Percentiles rank a stretch among this genome's conserved stretches.
These are phyloP conservation scores for Phoenicopterus ruber DNA, from an alignment of 2,113 vertebrate genomes.

Conservation along the genomic window DNA sequence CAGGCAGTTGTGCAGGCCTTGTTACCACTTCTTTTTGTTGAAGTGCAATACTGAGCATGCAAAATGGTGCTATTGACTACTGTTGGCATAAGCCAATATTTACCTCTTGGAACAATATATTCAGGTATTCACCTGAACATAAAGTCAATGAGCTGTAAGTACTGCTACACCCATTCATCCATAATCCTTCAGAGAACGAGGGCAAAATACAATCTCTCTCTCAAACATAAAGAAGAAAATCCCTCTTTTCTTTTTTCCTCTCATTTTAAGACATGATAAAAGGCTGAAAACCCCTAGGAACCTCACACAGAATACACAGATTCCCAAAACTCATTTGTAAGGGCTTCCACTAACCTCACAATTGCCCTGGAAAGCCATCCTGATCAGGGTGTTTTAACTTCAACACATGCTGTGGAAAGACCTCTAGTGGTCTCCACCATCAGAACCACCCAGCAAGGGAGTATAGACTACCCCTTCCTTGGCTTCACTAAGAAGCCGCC, in stretches of 20 bases:
- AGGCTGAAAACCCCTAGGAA: background rate
- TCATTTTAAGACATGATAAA: background rate
- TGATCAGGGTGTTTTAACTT: background rate
- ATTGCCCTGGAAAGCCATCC: background rate
- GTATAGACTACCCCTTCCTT: no score
- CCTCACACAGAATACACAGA: background rate
- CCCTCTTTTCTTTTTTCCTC: background rate
- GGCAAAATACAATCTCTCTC: background rate
- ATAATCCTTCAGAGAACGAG: background rate
- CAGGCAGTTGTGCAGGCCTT: background rate
- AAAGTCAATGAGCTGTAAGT: background rate
- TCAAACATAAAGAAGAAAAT: background rate
- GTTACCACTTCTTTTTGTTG: background rate
- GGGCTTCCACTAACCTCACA: background rate
- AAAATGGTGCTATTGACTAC: conserved; percentile 1
- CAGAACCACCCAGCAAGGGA: background rate
- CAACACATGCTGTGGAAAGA: background rate
- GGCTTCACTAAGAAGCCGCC: background rate
- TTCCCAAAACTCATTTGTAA: background rate
- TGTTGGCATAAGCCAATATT: background rate
- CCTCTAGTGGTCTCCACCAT: background rate
- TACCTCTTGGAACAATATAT: background rate
- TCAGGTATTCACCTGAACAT: background rate
- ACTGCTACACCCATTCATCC: background rate
- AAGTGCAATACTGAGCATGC: background rate